phyloP scores from a whole-genome alignment of 2,113 vertebrate species.

The Hippolais icterina region DNA sequence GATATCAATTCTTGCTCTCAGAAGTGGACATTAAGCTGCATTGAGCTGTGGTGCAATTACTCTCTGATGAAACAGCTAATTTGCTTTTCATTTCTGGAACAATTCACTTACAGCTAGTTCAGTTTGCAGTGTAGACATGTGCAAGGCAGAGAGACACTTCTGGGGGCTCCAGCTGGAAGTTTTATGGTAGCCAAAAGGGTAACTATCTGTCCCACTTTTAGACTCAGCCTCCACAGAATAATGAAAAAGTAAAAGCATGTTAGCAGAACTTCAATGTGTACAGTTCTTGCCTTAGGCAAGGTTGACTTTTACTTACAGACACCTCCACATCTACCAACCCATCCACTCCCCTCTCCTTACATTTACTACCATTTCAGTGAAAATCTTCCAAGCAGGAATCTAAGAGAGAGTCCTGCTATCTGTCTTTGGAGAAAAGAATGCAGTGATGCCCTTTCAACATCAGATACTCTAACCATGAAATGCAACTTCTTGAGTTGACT shows the following conservation, averaged over 20 bases:
- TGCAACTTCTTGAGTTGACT: background rate
- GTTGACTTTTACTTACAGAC: background rate
- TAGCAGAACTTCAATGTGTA: background rate
- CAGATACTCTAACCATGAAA: background rate
- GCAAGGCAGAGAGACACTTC: background rate
- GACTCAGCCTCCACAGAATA: background rate
- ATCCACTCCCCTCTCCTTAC: rapidly evolving
- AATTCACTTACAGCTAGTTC: background rate
- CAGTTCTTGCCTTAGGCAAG: background rate
- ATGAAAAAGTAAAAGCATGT: background rate
- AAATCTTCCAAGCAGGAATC: background rate
- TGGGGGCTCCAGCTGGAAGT: background rate
- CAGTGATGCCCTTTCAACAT: background rate
- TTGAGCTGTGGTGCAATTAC: background rate
- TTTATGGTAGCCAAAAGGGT: background rate
- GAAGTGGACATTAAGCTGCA: background rate
- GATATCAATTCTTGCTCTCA: background rate
- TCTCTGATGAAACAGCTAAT: constrained; percentile 24
- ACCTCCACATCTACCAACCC: rapidly evolving
- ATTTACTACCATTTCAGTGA: background rate
- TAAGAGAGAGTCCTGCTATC: background rate
- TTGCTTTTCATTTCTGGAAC: constrained; percentile 11
- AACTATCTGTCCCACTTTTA: background rate
- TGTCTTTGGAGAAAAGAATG: background rate
- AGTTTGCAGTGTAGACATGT: background rate